A percentile compares a stretch with the other conserved stretches of the same genome.
Evolutionary conservation across 2,888 invertebrate species (phyloP).

Genomic region (Norana najaformis): DNA sequence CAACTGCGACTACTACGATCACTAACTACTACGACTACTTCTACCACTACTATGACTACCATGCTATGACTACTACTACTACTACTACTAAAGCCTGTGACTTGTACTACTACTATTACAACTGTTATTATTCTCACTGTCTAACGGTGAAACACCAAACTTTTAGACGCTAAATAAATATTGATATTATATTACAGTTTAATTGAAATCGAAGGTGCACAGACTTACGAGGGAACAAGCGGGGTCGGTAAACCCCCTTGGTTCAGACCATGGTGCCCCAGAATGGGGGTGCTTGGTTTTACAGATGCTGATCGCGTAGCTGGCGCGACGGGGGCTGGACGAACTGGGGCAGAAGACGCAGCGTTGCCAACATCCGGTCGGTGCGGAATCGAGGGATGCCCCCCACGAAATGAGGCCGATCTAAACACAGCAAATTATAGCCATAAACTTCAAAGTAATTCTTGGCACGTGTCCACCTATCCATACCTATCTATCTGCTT

Average conservation of each 20-base stretch:
- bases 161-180: no score
- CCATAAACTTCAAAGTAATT: not conserved
- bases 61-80: no score
- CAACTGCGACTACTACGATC: no score
- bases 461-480: not conserved
- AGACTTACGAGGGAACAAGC: conserved; percentile 17
- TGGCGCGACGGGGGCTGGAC: conserved; percentile 33
- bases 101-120: no score
- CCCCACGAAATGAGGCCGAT: not conserved
- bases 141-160: no score
- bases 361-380: no score
- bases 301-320: not conserved
- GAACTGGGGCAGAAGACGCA: conserved; percentile 5
- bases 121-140: no score
- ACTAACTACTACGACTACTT: no score
- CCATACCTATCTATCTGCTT: no score
- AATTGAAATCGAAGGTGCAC: not conserved
- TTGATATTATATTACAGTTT: no score
- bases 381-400: not conserved
- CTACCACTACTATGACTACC: no score
- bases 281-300: not conserved
- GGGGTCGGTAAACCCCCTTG: not conserved
- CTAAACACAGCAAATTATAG: not conserved
- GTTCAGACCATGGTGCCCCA: not conserved
- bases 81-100: no score